phyloP scores from a whole-genome alignment of 2,113 vertebrate species.

The Coracopsis vasa region DNA sequence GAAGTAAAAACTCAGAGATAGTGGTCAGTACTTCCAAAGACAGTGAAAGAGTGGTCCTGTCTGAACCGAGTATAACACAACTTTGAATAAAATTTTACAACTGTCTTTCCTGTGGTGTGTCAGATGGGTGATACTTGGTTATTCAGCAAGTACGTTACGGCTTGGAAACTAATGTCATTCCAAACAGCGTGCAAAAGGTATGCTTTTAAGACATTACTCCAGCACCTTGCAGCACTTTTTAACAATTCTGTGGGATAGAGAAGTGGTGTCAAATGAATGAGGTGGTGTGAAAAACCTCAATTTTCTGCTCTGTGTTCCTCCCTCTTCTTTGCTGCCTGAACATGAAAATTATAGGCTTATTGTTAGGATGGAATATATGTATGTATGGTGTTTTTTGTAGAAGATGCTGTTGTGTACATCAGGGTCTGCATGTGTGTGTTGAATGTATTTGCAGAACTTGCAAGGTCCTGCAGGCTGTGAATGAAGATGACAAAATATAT shows the following conservation, averaged over 20 bases:
- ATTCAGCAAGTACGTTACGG: neutral
- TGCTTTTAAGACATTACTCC: neutral
- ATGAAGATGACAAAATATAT: constrained; percentile 76
- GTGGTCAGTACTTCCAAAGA: neutral
- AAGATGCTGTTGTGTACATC: neutral
- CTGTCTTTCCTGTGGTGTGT: neutral
- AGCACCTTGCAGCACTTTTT: neutral
- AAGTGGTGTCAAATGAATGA: neutral
- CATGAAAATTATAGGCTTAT: neutral
- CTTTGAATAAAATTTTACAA: neutral
- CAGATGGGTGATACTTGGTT: neutral
- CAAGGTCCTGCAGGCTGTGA: constrained; percentile 60
- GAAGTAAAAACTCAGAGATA: neutral
- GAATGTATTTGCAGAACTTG: constrained; percentile 68
- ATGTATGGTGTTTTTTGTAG: neutral
- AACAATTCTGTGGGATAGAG: neutral
- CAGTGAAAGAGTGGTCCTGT: neutral
- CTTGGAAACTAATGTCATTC: neutral
- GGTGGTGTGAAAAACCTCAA: neutral
- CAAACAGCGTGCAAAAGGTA: neutral
- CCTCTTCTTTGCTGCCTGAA: neutral
- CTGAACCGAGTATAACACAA: neutral
- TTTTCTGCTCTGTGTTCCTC: neutral
- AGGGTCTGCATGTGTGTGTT: neutral
- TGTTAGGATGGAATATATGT: neutral